A percentile compares a stretch with the other conserved stretches of the same genome.
These are phyloP conservation scores for Oryzias sinensis DNA, from an alignment of 2,797 vertebrate genomes.

Conservation along the genomic window DNA sequence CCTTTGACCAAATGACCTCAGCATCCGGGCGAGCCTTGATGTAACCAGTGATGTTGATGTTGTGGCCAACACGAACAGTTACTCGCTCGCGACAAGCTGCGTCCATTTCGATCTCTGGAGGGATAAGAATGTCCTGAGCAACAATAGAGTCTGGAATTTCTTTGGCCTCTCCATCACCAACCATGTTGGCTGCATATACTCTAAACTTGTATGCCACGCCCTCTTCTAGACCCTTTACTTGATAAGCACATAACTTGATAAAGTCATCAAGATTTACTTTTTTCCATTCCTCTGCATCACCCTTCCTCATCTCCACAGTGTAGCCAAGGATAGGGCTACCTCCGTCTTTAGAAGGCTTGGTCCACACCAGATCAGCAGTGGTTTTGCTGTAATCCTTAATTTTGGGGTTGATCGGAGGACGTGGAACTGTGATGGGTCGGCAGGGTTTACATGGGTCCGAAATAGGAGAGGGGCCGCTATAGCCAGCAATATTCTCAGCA, in stretches of 20 bases:
- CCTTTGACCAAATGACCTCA: conserved; percentile 93
- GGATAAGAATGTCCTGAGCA: conserved; percentile 93
- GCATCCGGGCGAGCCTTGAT: conserved; percentile 94
- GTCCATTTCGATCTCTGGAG: conserved; percentile 95
- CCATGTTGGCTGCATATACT: conserved; percentile 91
- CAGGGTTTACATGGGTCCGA: conserved; percentile 94
- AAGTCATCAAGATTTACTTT: conserved; percentile 92
- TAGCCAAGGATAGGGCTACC: conserved; percentile 96
- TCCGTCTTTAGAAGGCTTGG: conserved; percentile 92
- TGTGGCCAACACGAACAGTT: conserved; percentile 94
- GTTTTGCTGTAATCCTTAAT: conserved; percentile 94
- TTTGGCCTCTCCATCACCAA: conserved; percentile 93
- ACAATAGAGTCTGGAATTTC: conserved; percentile 92
- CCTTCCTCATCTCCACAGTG: conserved; percentile 90
- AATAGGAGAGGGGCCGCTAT: conserved; percentile 91
- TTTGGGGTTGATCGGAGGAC: conserved; percentile 94
- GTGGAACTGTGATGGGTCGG: conserved; percentile 89
- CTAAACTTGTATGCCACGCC: conserved; percentile 92
- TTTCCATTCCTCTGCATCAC: conserved; percentile 85
- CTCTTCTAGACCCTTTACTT: conserved; percentile 89
- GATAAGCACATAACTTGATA: conserved; percentile 90
- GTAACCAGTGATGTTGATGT: conserved; percentile 88
- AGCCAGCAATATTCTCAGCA: conserved; percentile 95
- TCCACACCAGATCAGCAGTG: conserved; percentile 94
- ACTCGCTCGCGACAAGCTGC: conserved; percentile 87